These are phyloP conservation scores for Standfussiana lucernea DNA, from an alignment of 2,888 invertebrate species.

Conservation along the genomic window DNA sequence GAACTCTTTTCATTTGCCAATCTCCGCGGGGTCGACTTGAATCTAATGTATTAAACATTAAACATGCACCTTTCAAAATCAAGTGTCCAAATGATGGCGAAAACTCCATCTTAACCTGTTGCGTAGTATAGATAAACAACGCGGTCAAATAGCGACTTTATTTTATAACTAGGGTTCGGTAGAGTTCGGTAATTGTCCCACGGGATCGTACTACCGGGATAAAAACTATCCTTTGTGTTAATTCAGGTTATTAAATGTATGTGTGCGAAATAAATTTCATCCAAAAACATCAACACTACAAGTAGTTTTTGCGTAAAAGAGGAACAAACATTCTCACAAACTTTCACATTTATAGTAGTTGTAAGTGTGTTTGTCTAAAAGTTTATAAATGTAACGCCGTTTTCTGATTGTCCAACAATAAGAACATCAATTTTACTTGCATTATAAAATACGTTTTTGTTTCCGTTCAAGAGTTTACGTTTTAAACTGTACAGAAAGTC, in stretches of 20 bases:
- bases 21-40: too few species aligned
- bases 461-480: conserved; percentile 2
- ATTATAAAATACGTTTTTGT: not conserved
- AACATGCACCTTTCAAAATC: not conserved
- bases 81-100: not conserved
- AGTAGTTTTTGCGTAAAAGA: not conserved
- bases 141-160: not conserved
- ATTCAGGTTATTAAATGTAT: not conserved
- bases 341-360: not conserved
- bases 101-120: not conserved
- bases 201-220: too few species aligned
- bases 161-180: not conserved
- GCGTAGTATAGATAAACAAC: not conserved
- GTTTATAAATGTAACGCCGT: not conserved
- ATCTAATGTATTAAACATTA: not conserved
- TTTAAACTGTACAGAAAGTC: conserved; percentile 24
- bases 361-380: not conserved
- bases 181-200: not conserved
- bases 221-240: not conserved
- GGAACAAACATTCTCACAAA: not conserved
- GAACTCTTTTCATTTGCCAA: too few species aligned
- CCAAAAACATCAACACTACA: not conserved
- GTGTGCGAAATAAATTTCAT: not conserved
- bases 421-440: not conserved
- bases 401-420: not conserved